Evolutionary conservation across 2,797 vertebrate genomes (phyloP).

Genomic region (Cynodonichthys magdalenae): DNA sequence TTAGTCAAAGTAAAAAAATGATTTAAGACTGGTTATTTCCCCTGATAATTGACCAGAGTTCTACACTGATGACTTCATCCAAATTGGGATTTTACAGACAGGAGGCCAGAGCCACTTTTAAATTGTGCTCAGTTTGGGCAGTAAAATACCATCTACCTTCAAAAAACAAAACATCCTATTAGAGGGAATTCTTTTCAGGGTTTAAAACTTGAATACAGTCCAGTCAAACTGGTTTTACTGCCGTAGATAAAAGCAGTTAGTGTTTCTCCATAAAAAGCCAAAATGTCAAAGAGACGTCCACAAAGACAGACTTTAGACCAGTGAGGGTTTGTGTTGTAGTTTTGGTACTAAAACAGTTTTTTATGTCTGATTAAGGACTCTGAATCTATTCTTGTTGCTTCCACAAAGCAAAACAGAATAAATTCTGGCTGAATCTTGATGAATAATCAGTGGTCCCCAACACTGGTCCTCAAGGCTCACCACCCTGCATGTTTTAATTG

Average conservation of each 20-base stretch:
- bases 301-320: not conserved
- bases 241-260: not conserved
- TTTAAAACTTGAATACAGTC: slow-evolving; percentile 6
- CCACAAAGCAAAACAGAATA: too few relatives aligned
- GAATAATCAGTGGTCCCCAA: too few relatives aligned
- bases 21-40: slow-evolving; percentile 26
- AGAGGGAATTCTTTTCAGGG: not conserved
- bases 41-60: slow-evolving; percentile 18
- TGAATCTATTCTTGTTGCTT: too few relatives aligned
- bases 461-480: too few relatives aligned
- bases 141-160: slow-evolving; percentile 30
- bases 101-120: slow-evolving; percentile 26
- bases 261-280: not conserved
- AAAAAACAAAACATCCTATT: slow-evolving; percentile 12
- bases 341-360: too few relatives aligned
- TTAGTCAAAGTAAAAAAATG: slow-evolving; percentile 48
- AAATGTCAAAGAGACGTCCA: not conserved
- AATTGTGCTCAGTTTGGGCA: slow-evolving; percentile 2
- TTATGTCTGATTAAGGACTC: too few relatives aligned
- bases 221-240: not conserved
- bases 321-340: too few relatives aligned
- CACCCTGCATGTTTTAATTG: too few relatives aligned
- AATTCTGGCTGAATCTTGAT: too few relatives aligned
- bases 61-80: slow-evolving; percentile 13
- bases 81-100: slow-evolving; percentile 23